phyloP scores from a whole-genome alignment of 2,113 vertebrate genomes.

The Cercopithecus mona region DNA sequence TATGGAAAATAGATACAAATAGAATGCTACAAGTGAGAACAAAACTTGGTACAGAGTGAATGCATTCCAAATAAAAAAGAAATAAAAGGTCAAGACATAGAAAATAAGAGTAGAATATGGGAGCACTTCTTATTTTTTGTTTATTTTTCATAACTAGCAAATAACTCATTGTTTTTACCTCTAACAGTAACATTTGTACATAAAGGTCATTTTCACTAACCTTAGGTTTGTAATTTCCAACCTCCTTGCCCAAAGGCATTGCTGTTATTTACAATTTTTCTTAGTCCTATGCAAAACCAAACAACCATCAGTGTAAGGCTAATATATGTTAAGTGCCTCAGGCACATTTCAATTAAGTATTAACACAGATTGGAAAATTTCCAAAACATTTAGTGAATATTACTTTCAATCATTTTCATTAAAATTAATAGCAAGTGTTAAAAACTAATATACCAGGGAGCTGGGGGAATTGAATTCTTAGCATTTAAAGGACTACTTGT shows the following conservation, averaged over 20 bases:
- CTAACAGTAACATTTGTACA: slow-evolving; percentile 61
- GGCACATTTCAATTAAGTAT: slow-evolving; percentile 78
- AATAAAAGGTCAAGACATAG: slow-evolving; percentile 44
- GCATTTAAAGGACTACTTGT: slow-evolving; percentile 60
- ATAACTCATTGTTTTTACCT: slow-evolving; percentile 68
- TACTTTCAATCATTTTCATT: slow-evolving; percentile 80
- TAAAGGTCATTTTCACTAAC: slow-evolving; percentile 80
- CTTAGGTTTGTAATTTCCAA: slow-evolving; percentile 47
- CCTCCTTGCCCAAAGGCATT: slow-evolving; percentile 67
- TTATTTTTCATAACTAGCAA: slow-evolving; percentile 70
- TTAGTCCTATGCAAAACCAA: slow-evolving; percentile 76
- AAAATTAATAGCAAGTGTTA: slow-evolving; percentile 79
- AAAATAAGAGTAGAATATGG: slow-evolving; percentile 12
- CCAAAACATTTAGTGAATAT: slow-evolving; percentile 78
- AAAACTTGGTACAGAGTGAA: slow-evolving; percentile 3
- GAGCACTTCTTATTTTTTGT: slow-evolving; percentile 37
- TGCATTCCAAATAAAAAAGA: not conserved
- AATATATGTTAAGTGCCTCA: slow-evolving; percentile 76
- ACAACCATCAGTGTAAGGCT: slow-evolving; percentile 71
- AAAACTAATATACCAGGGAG: slow-evolving; percentile 67
- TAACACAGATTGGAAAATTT: slow-evolving; percentile 75
- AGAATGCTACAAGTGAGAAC: not conserved
- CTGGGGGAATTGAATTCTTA: slow-evolving; percentile 57
- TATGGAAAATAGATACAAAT: not conserved
- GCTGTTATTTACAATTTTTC: slow-evolving; percentile 78